Conservation (phyloP, 2,888 invertebrate species). For the Bombylius major region DNA sequence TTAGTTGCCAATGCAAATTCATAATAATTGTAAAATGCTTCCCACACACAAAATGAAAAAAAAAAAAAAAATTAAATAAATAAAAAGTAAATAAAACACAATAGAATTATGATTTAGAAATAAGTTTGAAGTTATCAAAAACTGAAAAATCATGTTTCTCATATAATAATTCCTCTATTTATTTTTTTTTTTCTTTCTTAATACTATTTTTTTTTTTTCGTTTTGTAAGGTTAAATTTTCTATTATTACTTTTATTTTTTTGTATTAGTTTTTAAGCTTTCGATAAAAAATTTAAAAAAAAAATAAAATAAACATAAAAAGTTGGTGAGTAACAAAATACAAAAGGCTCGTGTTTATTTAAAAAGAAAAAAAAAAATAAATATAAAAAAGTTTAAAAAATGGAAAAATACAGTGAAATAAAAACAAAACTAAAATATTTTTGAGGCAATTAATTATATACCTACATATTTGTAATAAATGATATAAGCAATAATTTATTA, state of each 20-base stretch:
- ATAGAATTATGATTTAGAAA: no score
- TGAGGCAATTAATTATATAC: neutral
- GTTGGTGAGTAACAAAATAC: conserved; percentile 3
- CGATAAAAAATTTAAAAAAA: conserved; percentile 1
- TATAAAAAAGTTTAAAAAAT: neutral
- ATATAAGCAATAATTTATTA: no score
- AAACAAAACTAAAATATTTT: neutral
- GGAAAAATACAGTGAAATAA: neutral
- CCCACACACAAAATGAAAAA: conserved; percentile 3
- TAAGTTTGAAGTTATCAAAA: no score
- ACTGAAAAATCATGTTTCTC: no score
- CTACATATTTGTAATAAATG: no score
- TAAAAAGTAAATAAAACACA: neutral
- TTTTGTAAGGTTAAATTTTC: no score
- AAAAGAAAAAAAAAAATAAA: conserved; percentile 2
- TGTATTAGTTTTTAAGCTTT: neutral
- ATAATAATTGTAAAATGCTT: conserved; percentile 22
- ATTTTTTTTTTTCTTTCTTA: no score
- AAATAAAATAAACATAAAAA: conserved; percentile 3
- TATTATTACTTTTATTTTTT: no score
- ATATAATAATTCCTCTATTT: no score
- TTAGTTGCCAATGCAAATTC: conserved; percentile 38
- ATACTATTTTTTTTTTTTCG: no score
- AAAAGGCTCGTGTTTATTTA: conserved; percentile 9
- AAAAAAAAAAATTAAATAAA: neutral